phyloP scores from a whole-genome alignment of 2,888 invertebrate genomes.

The Tanypteryx hageni region DNA sequence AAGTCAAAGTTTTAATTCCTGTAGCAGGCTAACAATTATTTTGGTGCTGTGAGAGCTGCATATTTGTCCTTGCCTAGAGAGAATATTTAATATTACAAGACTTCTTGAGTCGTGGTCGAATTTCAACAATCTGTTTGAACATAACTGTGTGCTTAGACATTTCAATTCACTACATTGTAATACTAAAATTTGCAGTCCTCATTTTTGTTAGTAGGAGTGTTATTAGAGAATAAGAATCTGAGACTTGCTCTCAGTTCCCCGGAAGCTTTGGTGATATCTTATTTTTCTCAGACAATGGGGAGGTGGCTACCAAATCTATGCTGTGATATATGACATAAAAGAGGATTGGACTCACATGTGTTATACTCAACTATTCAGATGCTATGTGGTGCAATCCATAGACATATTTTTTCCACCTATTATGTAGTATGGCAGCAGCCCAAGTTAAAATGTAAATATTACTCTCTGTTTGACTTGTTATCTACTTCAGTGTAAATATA shows the following conservation, averaged over 20 bases:
- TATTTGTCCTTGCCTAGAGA: not conserved
- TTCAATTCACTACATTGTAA: not conserved
- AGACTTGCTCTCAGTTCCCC: slow-evolving; percentile 13
- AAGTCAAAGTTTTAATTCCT: slow-evolving; percentile 26
- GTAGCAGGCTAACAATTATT: not conserved
- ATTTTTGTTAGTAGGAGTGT: slow-evolving; percentile 1
- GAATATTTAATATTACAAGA: not conserved
- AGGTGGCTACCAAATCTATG: slow-evolving; percentile 64
- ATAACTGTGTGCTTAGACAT: not conserved
- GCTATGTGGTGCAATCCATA: slow-evolving; percentile 62
- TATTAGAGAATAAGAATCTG: slow-evolving; percentile 30
- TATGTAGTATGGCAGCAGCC: slow-evolving; percentile 60
- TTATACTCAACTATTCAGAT: slow-evolving; percentile 58
- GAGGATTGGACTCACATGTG: slow-evolving; percentile 57
- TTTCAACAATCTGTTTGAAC: not conserved
- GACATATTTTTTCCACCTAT: slow-evolving; percentile 61
- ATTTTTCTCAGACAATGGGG: slow-evolving; percentile 54
- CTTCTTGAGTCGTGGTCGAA: not conserved
- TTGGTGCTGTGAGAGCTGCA: slow-evolving; percentile 29
- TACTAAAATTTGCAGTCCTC: not conserved
- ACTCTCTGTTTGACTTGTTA: slow-evolving; percentile 36
- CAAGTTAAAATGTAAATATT: slow-evolving; percentile 44
- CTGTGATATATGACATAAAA: slow-evolving; percentile 60
- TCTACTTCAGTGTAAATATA: slow-evolving; percentile 52
- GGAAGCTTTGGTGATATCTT: slow-evolving; percentile 59